Evolutionary conservation across 2,113 vertebrate genomes (phyloP), one percentile per base, ranked within the genome.

Genomic region (Thomomys bottae): DNA sequence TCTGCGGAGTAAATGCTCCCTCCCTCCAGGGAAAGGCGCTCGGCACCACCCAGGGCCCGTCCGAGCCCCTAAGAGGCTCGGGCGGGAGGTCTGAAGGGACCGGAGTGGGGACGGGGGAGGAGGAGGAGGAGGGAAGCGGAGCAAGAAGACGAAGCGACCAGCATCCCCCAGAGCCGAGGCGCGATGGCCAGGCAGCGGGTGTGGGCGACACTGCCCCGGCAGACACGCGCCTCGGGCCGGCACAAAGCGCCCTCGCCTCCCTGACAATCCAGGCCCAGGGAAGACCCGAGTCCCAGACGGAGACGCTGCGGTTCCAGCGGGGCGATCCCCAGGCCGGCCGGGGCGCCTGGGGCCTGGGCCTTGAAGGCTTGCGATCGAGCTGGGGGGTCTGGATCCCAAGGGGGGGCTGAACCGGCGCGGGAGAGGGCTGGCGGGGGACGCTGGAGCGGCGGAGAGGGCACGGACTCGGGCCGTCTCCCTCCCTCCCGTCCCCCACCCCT

Each of bases 181-280:
- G 42, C 38, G 8, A 54, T 68, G 24, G 57, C 34, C 8, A 4
- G 49, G 78, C 24, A 36, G 34, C 32, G 49, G 84, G 30, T 30
- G 4, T 6, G 8, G 63, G 83, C n/a, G 75, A 40, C 73, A 11
- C 68, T 11, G 36, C 36, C 77, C 57, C 40, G 6, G n/a, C 75
- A 77, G 57, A 40, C 40, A 73, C 9, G 40, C n/a, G 20, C 63
- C 45, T 68, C 20, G 21, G n/a, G 54, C 24, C 8, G 15, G 86
- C 80, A 94, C 91, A 88, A 93, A 95, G 94, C 81, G 3, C 71
- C n/a, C n/a, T 54, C 3, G 20, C 42, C 34, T 54, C n/a, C 75
- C 20, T 2, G 34, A 6, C 8, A 64, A 32, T n/a, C n/a, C n/a
- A 80, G 77, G 18, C 70, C 28, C 20, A 76, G 63, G 49, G 61